Conservation (phyloP, 2,888 invertebrate genomes). For the Orchesellides sinensis region DNA sequence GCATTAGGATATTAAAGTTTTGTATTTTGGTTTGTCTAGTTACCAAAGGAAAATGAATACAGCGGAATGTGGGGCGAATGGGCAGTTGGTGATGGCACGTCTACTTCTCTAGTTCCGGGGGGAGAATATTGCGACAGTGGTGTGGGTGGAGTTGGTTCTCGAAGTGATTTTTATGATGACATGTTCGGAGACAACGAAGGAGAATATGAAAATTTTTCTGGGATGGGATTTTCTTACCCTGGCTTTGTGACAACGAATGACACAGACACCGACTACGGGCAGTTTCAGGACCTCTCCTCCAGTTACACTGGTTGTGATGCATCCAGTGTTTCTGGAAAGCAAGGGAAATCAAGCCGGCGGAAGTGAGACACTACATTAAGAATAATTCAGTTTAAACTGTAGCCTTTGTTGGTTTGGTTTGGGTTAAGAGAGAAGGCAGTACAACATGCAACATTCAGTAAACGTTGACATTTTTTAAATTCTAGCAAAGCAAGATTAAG, state of each 20-base stretch:
- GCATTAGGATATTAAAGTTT: neutral
- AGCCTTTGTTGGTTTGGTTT: neutral
- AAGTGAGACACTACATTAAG: constrained; percentile 51
- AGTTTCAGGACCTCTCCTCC: constrained; percentile 68
- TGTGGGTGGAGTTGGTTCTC: constrained; percentile 63
- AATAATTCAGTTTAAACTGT: neutral
- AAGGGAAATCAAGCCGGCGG: constrained; percentile 69
- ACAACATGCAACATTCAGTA: neutral
- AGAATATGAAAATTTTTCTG: constrained; percentile 62
- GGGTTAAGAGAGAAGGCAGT: neutral
- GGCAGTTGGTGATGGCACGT: constrained; percentile 48
- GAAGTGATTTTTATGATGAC: constrained; percentile 70
- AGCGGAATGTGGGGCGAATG: constrained; percentile 62
- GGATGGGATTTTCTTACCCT: constrained; percentile 48
- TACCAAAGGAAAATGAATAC: constrained; percentile 56
- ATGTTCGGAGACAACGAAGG: constrained; percentile 67
- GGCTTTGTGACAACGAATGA: constrained; percentile 57
- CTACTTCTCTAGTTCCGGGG: constrained; percentile 42
- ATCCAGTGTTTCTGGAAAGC: constrained; percentile 65
- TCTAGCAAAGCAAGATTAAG: constrained; percentile 68
- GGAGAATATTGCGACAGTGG: constrained; percentile 68
- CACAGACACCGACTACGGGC: constrained; percentile 72
- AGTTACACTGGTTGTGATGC: constrained; percentile 59
- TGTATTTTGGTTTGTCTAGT: neutral
- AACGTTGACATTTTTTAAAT: no score